phyloP scores from a whole-genome alignment of 2,888 invertebrate genomes.

The Synanthedon vespiformis region DNA sequence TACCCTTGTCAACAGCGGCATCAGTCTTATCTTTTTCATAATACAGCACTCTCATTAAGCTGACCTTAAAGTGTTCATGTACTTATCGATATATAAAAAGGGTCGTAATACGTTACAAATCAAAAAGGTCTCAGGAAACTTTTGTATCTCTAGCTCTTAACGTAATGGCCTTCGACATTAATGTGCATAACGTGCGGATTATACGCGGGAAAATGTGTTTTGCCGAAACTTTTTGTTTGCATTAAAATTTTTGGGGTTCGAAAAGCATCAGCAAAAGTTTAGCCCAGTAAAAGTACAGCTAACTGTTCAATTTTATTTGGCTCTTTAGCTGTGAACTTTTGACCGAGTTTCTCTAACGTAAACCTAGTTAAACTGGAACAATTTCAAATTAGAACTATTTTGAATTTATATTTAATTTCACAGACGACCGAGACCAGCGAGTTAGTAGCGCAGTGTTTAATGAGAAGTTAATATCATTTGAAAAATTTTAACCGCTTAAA shows the following conservation, averaged over 20 bases:
- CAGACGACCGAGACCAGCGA: neutral
- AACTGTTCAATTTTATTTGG: slow-evolving; percentile 35
- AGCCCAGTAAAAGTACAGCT: slow-evolving; percentile 5
- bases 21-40: slow-evolving; percentile 35
- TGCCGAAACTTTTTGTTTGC: neutral
- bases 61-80: slow-evolving; percentile 31
- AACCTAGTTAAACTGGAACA: slow-evolving; percentile 14
- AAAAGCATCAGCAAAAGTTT: slow-evolving; percentile 15
- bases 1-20: slow-evolving; percentile 49
- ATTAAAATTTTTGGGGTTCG: neutral
- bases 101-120: neutral
- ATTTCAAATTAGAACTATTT: slow-evolving; percentile 32
- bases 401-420: slow-evolving; percentile 2
- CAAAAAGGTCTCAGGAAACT: neutral
- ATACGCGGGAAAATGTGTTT: neutral
- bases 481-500: neutral
- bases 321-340: slow-evolving; percentile 16
- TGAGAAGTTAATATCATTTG: neutral
- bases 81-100: slow-evolving; percentile 20
- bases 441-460: neutral
- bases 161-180: too few relatives aligned
- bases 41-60: slow-evolving; percentile 39
- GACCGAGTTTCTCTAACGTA: slow-evolving; percentile 17
- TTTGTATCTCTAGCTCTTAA: too few relatives aligned
- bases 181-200: too few relatives aligned